Conservation (phyloP, 2,888 invertebrate genomes). For the Diaprepes abbreviatus region DNA sequence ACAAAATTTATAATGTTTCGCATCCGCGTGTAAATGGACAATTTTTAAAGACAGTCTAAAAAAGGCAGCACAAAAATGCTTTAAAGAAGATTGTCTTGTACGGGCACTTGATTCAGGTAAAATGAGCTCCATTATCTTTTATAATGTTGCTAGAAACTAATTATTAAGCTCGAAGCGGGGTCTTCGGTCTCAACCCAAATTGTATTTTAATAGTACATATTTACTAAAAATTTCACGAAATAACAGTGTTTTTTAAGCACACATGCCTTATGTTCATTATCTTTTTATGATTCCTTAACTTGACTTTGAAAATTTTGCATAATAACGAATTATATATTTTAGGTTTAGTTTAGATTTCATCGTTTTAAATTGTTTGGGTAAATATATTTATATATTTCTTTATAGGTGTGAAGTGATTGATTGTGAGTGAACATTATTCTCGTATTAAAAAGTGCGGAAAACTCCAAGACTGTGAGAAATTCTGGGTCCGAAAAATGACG, state of each 20-base stretch:
- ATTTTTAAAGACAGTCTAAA: slow-evolving; percentile 20
- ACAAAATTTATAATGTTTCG: slow-evolving; percentile 6
- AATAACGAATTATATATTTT: not conserved
- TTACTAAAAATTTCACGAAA: slow-evolving; percentile 59
- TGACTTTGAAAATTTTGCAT: slow-evolving; percentile 14
- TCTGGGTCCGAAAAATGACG: no score
- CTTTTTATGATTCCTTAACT: slow-evolving; percentile 21
- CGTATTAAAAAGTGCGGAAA: no score
- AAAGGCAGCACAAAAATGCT: slow-evolving; percentile 21
- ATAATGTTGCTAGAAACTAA: slow-evolving; percentile 40
- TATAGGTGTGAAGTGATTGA: no score
- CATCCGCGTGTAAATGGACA: slow-evolving; percentile 15
- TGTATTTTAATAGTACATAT: slow-evolving; percentile 60
- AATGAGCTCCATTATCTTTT: slow-evolving; percentile 40
- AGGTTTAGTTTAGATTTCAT: not conserved
- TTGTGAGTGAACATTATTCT: no score
- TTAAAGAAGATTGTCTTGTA: slow-evolving; percentile 27
- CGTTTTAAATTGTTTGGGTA: no score
- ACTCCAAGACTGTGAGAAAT: no score
- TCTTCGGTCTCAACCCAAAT: slow-evolving; percentile 54
- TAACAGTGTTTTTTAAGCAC: slow-evolving; percentile 51
- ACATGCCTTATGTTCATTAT: slow-evolving; percentile 26
- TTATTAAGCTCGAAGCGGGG: slow-evolving; percentile 40
- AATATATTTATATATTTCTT: no score
- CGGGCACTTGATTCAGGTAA: slow-evolving; percentile 31